Percentiles rank a stretch among this genome's conserved stretches.
Evolutionary conservation across 2,113 vertebrate genomes (phyloP).

Genomic region (Crotalus tigris): DNA sequence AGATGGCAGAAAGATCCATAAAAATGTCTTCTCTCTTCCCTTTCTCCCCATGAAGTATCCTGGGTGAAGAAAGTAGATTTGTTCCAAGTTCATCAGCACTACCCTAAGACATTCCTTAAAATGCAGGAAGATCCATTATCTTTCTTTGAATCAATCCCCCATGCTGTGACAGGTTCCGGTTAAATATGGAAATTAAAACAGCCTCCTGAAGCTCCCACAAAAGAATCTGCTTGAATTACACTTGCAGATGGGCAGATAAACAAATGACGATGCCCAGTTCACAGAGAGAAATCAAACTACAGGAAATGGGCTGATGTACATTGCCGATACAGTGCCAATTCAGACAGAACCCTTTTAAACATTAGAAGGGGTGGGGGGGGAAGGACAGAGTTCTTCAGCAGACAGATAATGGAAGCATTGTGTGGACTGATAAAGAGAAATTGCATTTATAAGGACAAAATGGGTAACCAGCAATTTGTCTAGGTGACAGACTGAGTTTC

Average conservation of each 20-base stretch:
- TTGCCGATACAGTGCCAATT: slow-evolving; percentile 68
- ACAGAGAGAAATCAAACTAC: slow-evolving; percentile 75
- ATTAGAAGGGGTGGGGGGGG: slow-evolving; percentile 47
- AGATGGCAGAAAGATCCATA: neutral
- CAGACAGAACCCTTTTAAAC: slow-evolving; percentile 55
- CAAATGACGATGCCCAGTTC: slow-evolving; percentile 63
- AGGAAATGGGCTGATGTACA: slow-evolving; percentile 70
- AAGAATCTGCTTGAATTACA: slow-evolving; percentile 71
- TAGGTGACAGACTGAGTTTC: slow-evolving; percentile 17
- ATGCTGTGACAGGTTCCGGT: slow-evolving; percentile 50
- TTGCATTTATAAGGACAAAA: slow-evolving; percentile 38
- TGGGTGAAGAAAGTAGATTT: slow-evolving; percentile 37
- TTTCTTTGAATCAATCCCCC: slow-evolving; percentile 57
- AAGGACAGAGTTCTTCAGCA: slow-evolving; percentile 53
- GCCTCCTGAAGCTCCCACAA: slow-evolving; percentile 63
- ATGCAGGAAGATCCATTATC: slow-evolving; percentile 53
- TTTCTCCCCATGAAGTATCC: neutral
- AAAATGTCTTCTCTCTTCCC: neutral
- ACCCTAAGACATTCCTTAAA: slow-evolving; percentile 43
- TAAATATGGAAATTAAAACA: slow-evolving; percentile 69
- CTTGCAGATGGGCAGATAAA: slow-evolving; percentile 62
- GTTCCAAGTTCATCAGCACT: slow-evolving; percentile 45
- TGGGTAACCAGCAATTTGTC: slow-evolving; percentile 44
- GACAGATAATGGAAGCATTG: slow-evolving; percentile 58
- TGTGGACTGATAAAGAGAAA: slow-evolving; percentile 51